Evolutionary conservation across 2,888 invertebrate genomes (phyloP).

Genomic region (Nymphalis polychloros): DNA sequence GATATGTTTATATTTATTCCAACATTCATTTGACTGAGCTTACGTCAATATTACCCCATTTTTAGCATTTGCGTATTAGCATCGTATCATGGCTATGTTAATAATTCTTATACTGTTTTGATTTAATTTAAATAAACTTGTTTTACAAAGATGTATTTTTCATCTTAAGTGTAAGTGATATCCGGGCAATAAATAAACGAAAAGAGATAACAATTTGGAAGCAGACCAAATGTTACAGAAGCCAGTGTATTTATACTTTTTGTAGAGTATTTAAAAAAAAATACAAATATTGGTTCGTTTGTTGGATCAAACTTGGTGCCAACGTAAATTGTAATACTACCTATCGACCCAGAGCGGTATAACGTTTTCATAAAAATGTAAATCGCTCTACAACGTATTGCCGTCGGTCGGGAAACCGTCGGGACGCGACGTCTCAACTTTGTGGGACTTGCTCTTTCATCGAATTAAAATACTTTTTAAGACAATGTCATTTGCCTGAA

Average conservation of each 20-base stretch:
- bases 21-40: no score
- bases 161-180: constrained; percentile 23
- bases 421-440: constrained; percentile 50
- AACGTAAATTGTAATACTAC: constrained; percentile 14
- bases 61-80: no score
- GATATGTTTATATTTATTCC: no score
- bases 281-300: constrained; percentile 19
- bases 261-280: constrained; percentile 14
- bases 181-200: constrained; percentile 19
- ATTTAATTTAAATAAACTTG: constrained; percentile 9
- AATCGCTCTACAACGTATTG: constrained; percentile 72
- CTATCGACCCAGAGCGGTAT: constrained; percentile 52
- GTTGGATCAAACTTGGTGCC: constrained; percentile 16
- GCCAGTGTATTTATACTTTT: constrained; percentile 23
- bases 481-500: constrained; percentile 61
- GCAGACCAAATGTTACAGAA: constrained; percentile 20
- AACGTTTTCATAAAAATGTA: constrained; percentile 80
- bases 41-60: no score
- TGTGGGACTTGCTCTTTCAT: constrained; percentile 60
- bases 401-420: constrained; percentile 48
- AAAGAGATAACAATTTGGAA: constrained; percentile 21
- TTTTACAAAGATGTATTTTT: constrained; percentile 13
- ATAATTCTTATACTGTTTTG: not conserved
- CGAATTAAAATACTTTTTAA: constrained; percentile 73
- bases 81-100: not conserved